These are phyloP conservation scores for Peromyscus maniculatus DNA, from an alignment of 2,113 vertebrate genomes.

Conservation along the genomic window DNA sequence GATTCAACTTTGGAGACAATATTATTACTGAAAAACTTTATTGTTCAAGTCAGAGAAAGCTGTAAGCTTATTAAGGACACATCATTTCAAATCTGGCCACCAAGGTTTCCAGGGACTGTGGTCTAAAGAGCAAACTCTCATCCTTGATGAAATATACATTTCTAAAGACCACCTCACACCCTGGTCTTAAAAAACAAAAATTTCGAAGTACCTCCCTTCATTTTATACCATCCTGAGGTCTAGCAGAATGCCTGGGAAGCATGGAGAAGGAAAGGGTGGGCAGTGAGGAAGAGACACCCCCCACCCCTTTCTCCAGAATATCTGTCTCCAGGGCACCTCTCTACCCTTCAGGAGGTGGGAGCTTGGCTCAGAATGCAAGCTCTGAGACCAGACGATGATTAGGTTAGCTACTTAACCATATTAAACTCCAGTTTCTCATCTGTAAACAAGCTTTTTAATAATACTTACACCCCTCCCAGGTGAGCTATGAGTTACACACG, in stretches of 20 bases:
- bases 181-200: neutral
- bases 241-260: neutral
- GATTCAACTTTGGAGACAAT: neutral
- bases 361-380: neutral
- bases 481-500: neutral
- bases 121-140: neutral
- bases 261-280: accelerated
- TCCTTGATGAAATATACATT: neutral
- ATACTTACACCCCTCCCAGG: neutral
- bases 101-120: neutral
- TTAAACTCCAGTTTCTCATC: neutral
- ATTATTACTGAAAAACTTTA: constrained; percentile 23
- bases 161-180: neutral
- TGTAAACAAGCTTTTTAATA: neutral
- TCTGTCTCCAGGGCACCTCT: neutral
- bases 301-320: neutral
- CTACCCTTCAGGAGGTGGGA: neutral
- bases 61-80: neutral
- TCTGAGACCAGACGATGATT: neutral
- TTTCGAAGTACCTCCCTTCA: neutral
- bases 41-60: neutral
- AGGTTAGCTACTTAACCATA: neutral
- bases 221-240: neutral
- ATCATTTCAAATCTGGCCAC: neutral
- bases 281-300: neutral